Evolutionary conservation across 2,888 invertebrate species (phyloP).

Genomic region (Amblyjoppa proteus): DNA sequence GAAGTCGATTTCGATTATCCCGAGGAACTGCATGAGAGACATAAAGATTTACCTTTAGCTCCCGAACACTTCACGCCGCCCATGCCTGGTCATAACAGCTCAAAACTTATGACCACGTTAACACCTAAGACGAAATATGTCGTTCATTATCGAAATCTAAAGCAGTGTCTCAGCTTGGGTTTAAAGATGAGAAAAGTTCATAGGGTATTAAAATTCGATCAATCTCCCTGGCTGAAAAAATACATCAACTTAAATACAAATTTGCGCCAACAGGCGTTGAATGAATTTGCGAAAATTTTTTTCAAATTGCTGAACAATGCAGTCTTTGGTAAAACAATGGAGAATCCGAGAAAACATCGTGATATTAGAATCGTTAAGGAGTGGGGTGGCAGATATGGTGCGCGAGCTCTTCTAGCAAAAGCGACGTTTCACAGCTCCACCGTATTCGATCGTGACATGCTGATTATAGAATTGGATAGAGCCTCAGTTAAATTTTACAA

Average conservation of each 20-base stretch:
- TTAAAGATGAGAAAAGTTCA: too few relatives aligned
- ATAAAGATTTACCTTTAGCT: slow-evolving; percentile 77
- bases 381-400: slow-evolving; percentile 76
- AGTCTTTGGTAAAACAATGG: slow-evolving; percentile 77
- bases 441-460: too few relatives aligned
- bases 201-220: slow-evolving; percentile 45
- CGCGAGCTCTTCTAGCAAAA: slow-evolving; percentile 61
- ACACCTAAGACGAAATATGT: slow-evolving; percentile 71
- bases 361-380: slow-evolving; percentile 76
- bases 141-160: slow-evolving; percentile 66
- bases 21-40: slow-evolving; percentile 75
- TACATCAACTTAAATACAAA: slow-evolving; percentile 76
- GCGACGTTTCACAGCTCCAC: not conserved
- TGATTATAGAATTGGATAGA: too few relatives aligned
- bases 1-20: slow-evolving; percentile 71
- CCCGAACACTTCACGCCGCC: slow-evolving; percentile 58
- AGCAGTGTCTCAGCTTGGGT: slow-evolving; percentile 63
- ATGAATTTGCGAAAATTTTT: slow-evolving; percentile 79
- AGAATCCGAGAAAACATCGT: slow-evolving; percentile 76
- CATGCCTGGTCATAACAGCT: slow-evolving; percentile 29
- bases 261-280: slow-evolving; percentile 76
- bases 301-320: slow-evolving; percentile 83
- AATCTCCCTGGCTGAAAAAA: slow-evolving; percentile 77
- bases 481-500: too few relatives aligned
- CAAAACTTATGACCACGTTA: slow-evolving; percentile 41